phyloP scores from a whole-genome alignment of 2,888 invertebrate species.

The Scaptodrosophila latifasciaeformis region DNA sequence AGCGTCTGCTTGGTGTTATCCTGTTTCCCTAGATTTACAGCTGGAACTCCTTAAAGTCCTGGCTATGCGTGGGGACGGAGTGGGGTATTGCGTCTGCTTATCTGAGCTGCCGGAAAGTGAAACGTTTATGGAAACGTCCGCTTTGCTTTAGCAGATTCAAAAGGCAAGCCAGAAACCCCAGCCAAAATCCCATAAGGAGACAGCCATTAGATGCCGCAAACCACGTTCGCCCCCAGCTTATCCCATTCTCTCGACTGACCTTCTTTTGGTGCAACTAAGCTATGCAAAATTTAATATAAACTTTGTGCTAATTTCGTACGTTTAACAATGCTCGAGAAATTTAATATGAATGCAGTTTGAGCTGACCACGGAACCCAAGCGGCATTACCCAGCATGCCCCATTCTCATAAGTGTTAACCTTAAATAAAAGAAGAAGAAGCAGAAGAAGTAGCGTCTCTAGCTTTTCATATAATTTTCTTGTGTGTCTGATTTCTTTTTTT shows the following conservation, averaged over 20 bases:
- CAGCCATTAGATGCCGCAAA: not conserved
- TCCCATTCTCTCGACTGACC: too few species aligned
- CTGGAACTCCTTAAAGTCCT: constrained; percentile 40
- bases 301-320: constrained; percentile 45
- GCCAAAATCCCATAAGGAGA: not conserved
- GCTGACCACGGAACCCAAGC: constrained; percentile 24
- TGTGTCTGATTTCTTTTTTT: too few species aligned
- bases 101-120: constrained; percentile 57
- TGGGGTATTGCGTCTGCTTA: constrained; percentile 5
- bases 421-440: not conserved
- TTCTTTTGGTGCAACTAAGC: constrained; percentile 34
- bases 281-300: constrained; percentile 57
- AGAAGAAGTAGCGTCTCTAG: not conserved
- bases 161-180: constrained; percentile 3
- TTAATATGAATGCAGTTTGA: constrained; percentile 40
- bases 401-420: not conserved
- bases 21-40: constrained; percentile 60
- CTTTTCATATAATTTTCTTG: too few species aligned
- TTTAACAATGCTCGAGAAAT: constrained; percentile 57
- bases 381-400: too few species aligned
- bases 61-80: constrained; percentile 3
- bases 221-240: constrained; percentile 1
- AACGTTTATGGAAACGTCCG: constrained; percentile 61
- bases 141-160: constrained; percentile 9
- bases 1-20: constrained; percentile 49